A percentile compares a stretch with the other conserved stretches of the same genome.
Conservation (phyloP, 2,888 invertebrate genomes). For the Heliconius charithonia region DNA sequence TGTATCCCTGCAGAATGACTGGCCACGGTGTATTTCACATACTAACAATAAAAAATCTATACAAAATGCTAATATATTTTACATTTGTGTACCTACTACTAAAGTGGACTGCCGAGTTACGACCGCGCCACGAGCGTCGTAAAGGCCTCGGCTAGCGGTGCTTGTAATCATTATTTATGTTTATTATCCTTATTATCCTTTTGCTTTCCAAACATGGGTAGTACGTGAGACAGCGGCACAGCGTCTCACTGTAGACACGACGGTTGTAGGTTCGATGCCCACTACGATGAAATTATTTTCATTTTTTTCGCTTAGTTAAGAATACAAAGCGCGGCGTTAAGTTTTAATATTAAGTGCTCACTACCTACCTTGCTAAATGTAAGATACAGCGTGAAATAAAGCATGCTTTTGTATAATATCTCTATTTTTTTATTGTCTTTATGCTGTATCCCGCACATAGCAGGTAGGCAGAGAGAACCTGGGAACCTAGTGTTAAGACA, state of each 20-base stretch:
- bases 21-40: no score
- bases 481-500: no score
- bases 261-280: neutral
- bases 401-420: no score
- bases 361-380: no score
- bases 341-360: no score
- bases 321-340: neutral
- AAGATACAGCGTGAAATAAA: no score
- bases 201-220: slow-evolving; percentile 8
- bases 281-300: neutral
- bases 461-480: no score
- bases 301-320: neutral
- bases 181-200: slow-evolving; percentile 8
- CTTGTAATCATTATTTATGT: slow-evolving; percentile 11
- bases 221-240: neutral
- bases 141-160: slow-evolving; percentile 1
- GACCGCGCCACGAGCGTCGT: neutral
- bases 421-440: no score
- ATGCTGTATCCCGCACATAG: no score
- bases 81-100: neutral
- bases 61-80: neutral
- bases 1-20: no score
- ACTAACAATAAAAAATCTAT: neutral
- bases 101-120: slow-evolving; percentile 5
- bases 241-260: neutral